Evolutionary conservation across 2,888 invertebrate species (phyloP).

Genomic region (Diabrotica balteata): DNA sequence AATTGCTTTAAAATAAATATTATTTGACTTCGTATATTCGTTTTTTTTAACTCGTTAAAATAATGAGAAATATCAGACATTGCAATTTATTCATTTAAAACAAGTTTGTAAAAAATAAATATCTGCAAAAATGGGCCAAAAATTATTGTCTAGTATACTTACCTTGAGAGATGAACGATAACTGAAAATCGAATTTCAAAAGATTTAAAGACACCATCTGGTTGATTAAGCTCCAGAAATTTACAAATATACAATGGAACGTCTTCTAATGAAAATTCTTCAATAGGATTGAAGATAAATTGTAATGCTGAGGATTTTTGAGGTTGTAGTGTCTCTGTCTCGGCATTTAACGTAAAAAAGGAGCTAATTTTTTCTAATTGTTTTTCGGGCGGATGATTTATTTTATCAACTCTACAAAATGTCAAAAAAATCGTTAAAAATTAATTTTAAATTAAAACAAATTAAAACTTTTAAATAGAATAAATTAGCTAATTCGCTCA

Average conservation of each 20-base stretch:
- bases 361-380: conserved; percentile 25
- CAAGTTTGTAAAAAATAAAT: no score
- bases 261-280: conserved; percentile 45
- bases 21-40: no score
- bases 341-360: conserved; percentile 39
- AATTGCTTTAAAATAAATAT: no score
- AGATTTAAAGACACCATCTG: conserved; percentile 44
- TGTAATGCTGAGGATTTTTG: conserved; percentile 39
- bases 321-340: conserved; percentile 31
- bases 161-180: conserved; percentile 50
- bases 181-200: conserved; percentile 51
- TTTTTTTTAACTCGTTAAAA: no score
- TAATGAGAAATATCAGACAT: no score
- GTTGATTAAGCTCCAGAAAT: conserved; percentile 48
- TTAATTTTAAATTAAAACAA: no score
- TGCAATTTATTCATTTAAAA: no score
- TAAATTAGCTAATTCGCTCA: no score
- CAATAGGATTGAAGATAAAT: conserved; percentile 46
- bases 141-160: conserved; percentile 29
- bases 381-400: not conserved
- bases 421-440: conserved; percentile 19
- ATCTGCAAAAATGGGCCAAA: no score
- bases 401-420: conserved; percentile 40
- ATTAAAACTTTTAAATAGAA: no score
- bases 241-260: conserved; percentile 50